Evolutionary conservation across 2,888 invertebrate genomes (phyloP), one percentile per base, ranked within the genome.

Genomic region (Sinhomidia bicolor): DNA sequence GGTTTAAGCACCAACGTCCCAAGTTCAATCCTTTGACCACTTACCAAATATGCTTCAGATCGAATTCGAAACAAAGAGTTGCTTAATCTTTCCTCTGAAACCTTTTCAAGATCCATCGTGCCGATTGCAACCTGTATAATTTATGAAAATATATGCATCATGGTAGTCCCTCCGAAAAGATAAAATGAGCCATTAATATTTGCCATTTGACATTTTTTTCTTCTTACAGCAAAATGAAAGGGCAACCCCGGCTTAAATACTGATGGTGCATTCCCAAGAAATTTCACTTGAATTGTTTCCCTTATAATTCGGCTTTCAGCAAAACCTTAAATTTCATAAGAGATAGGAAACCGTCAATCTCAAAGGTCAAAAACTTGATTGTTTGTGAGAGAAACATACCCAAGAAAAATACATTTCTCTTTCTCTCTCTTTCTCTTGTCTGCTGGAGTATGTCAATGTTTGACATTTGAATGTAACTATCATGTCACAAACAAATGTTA

Each of bases 211-310:
- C 36, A 36, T 79, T 32, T 32, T 26, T 32, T 29, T 9, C 12
- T 29, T 93, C 94, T 93, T 93, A 95, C 95, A 92, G 94, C 94
- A 26, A 94, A 93, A 78, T 93, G 93, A 91, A 95, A 94, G 0
- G 94, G 94, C 92, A 94, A 93, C 79, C 94, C 94, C 9, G 95
- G 95, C 92, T 95, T 95, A 92, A 95, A 95, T 51, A 94, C 93
- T 86, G 94, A 93, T 0, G 95, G 94, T 29, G 93, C 92, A 36
- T 94, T 93, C 1, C 95, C 95, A 1, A 95, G 93, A 92, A 95
- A 94, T 85, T 93, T 93, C 2, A 95, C 92, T 83, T 93, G 93
- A 17, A 94, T 92, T 14, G 93, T 93, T 36, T 94, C 93, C 85
- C 93, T 93, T 90, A 94, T 94, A 17, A 95, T 93, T 74, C 94